Evolutionary conservation across 2,113 vertebrate species (phyloP), one percentile per base, ranked within the genome.

Genomic region (Siniperca knerii): DNA sequence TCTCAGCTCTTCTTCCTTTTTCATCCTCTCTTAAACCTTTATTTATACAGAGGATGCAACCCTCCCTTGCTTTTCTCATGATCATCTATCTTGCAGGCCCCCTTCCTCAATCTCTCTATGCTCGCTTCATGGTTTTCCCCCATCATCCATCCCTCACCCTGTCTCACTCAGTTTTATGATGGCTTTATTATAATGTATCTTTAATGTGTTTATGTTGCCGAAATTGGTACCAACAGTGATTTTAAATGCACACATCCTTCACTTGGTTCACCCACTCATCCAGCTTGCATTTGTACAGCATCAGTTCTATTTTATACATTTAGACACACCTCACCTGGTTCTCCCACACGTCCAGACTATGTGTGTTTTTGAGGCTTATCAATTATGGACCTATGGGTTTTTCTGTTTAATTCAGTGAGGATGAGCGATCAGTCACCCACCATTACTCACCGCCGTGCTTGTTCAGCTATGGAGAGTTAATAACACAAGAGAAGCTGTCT

Each of bases 361-460:
- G 46, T 73, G 55, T 84, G 52, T 79, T 81, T 82, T 75, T 52
- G 8, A 89, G 52, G 58, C 29, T 2, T 42, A 79, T 79, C 46
- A 88, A 68, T 73, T 81, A 83, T 65, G 55, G 29, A 61, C 9
- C 29, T 57, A 37, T 70, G 25, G 21, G n/a, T 42, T 57, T 87
- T 87, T 61, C 50, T 58, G 48, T 65, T 70, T 64, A 78, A 80
- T 74, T 88, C 40, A 50, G 40, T 52, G 67, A 79, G 40, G 55
- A 76, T 78, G 58, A 18, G 55, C 37, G 21, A 87, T 91, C 85
- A 86, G 80, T 86, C 90, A 85, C 71, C 62, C 68, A 23, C 65
- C 70, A 81, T 90, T 91, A 75, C 85, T 84, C 62, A 46, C 72
- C 54, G 46, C 11, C 2, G 9, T 75, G 78, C 77, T 20, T 75